Base-by-base conservation (phyloP, 2,113 vertebrate genomes). In the Periophthalmodon schlosseri region DNA sequence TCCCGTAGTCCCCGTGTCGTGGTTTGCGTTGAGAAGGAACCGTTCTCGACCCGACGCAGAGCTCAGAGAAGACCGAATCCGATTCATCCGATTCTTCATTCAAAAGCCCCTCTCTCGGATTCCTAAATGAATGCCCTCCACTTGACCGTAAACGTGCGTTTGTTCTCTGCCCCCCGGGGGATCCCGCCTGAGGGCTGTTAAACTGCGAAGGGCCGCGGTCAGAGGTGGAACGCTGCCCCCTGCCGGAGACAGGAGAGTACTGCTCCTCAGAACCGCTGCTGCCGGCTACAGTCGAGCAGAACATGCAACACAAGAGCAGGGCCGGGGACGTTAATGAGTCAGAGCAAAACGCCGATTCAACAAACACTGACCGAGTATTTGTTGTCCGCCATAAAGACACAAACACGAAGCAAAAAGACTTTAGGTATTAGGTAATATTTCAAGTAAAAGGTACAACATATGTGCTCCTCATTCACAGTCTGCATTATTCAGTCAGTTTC, bases 271-370 rank as follows among this genome's bases (percentile, higher is more conserved):
- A 81, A 52, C 81, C 72, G 15, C 74, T 75, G 83, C 66, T 5
- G 71, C 80, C 84, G 76, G 86, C 94, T 95, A 93, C 87, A 85
- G 80, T 79, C 57, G 81, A 76, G 87, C 63, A 87, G 92, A 84
- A 90, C 93, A 94, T 93, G 91, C 92, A 94, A 94, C 86, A 92
- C 72, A 94, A 91, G 82, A 92, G 92, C 84, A 84, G 80, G 84
- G 63, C 81, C 74, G 61, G 85, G 75, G 79, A 54, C 72, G 86
- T 87, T 86, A 39, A 49, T 75, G 49, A 74, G 57, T 75, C 13
- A 65, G 63, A 8, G 20, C 7, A 5, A 78, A 78, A 75, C 68
- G 28, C 63, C 36, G 56, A 72, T 28, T 9, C 21, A 47, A 79
- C 36, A 76, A 5, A 71, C 0, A 39, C 52, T n/a, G 72, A 69